Base-by-base conservation (phyloP, 2,113 vertebrate genomes). In the Thamnophis sirtalis region DNA sequence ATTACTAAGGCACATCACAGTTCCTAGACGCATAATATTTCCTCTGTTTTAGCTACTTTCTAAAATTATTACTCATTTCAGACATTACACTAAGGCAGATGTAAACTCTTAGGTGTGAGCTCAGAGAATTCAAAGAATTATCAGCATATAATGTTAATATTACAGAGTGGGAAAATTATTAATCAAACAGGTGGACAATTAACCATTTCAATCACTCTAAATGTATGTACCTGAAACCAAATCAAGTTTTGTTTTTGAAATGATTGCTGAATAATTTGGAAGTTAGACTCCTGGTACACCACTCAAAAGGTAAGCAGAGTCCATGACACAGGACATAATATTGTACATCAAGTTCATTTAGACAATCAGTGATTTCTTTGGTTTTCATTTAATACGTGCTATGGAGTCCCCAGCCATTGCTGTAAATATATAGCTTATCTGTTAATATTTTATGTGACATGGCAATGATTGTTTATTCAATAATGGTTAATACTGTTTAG, bases 1-100 rank as follows among this genome's bases (percentile, higher is more conserved):
- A 88, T 86, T 87, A 33, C 49, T 87, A 93, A 90, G 58, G 11
- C 26, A 93, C 48, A 93, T 80, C 38, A 87, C 60, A 90, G 22
- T 38, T 89, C 56, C 80, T 86, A 48, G 50, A 68, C 28, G 19
- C 26, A 87, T 87, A 90, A 92, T 55, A 90, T 90, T 90, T 56
- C 15, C 55, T 85, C 51, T 33, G 33, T 87, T 90, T 90, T 49
- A 33, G 21, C 26, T 58, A 43, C 50, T 28, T 73, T 87, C 38
- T 56, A 56, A 73, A 55, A 87, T 88, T 55, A 63, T 92, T 28
- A 54, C 58, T 55, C 48, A 13, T 87, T 80, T 53, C 13, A 87
- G 85, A 53, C 3, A 26, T 63, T 49, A 89, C 13, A 87, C 26
- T 38, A 73, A 86, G 68, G 33, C 17, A 80, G 33, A 80, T 15